Evolutionary conservation across 2,113 vertebrate species (phyloP), one percentile per base, ranked within the genome.

Genomic region (Cyprinodon tularosa): DNA sequence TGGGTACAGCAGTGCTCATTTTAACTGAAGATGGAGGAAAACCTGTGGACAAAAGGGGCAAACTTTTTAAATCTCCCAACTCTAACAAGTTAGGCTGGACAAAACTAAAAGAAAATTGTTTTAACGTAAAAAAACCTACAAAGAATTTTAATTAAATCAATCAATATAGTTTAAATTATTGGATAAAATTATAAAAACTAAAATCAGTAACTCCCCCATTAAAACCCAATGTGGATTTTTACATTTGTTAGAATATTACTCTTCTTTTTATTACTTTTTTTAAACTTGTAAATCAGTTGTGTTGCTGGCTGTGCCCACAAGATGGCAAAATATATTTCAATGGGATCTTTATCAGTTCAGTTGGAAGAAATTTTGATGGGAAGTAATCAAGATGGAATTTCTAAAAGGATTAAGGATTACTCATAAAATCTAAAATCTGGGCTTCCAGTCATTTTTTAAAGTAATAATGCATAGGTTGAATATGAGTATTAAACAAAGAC

Each of bases 1-100:
- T 94, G 76, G 93, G 93, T 2, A 83, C 85, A 38, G 90, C 93
- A 39, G 92, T 68, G 62, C 86, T 93, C 94, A 94, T 94, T 81
- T 85, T 81, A 84, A 75, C 50, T 84, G 59, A 66, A 42, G 66
- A 75, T 62, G 68, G 15, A 14, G 36, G 0, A 72, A 66, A 29
- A 29, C 69, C 68, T 76, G 29, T 69, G 29, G 39, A 78, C 2
- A 12, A 3, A 11, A 36, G 20, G 12, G 8, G 12, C 60, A 62
- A 61, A 62, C n/a, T 10, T 15, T 53, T 3, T 7, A 53, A 53
- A 50, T 50, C 50, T 53, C 0, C 17, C 13, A 53, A 53, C 48
- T 53, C 14, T 15, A 14, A 15, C 14, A 53, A 15, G 5, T 17
- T 17, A 50, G 14, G 48, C 4, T 2, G 6, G 15, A 15, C 14